phyloP scores from a whole-genome alignment of 2,888 invertebrate genomes.

The Drosophila testacea region DNA sequence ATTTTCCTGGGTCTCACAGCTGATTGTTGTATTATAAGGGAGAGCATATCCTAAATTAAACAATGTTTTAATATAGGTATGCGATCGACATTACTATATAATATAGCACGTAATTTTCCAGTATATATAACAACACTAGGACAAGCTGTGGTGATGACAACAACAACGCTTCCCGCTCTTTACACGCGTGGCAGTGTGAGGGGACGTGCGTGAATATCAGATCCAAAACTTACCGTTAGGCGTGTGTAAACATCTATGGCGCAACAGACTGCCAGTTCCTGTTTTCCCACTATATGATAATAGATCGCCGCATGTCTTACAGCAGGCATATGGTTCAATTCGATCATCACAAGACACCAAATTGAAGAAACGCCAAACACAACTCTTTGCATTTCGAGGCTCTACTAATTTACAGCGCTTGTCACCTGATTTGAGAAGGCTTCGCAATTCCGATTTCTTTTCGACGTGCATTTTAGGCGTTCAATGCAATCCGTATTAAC shows the following conservation, averaged over 20 bases:
- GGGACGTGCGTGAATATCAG: slow-evolving; percentile 65
- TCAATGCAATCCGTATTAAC: slow-evolving; percentile 31
- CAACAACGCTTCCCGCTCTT: slow-evolving; percentile 45
- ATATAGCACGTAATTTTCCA: slow-evolving; percentile 14
- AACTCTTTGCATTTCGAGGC: slow-evolving; percentile 69
- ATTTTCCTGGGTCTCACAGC: slow-evolving; percentile 9
- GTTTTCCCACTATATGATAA: slow-evolving; percentile 70
- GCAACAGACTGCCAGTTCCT: slow-evolving; percentile 67
- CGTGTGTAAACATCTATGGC: slow-evolving; percentile 68
- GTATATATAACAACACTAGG: slow-evolving; percentile 53
- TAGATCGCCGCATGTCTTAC: slow-evolving; percentile 69
- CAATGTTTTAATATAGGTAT: background rate
- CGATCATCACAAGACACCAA: slow-evolving; percentile 67
- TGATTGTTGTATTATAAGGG: slow-evolving; percentile 6
- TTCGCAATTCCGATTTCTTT: slow-evolving; percentile 66
- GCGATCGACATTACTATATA: background rate
- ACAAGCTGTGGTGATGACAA: slow-evolving; percentile 48
- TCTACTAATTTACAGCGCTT: slow-evolving; percentile 70
- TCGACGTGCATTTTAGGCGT: slow-evolving; percentile 62
- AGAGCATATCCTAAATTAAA: background rate
- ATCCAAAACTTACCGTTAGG: slow-evolving; percentile 72
- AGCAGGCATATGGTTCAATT: slow-evolving; percentile 69
- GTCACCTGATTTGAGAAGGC: slow-evolving; percentile 62
- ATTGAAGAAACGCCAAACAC: slow-evolving; percentile 71
- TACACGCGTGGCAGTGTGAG: slow-evolving; percentile 74